These are phyloP conservation scores for Drosophila paramelanica DNA, from an alignment of 2,888 invertebrate species.

Conservation along the genomic window DNA sequence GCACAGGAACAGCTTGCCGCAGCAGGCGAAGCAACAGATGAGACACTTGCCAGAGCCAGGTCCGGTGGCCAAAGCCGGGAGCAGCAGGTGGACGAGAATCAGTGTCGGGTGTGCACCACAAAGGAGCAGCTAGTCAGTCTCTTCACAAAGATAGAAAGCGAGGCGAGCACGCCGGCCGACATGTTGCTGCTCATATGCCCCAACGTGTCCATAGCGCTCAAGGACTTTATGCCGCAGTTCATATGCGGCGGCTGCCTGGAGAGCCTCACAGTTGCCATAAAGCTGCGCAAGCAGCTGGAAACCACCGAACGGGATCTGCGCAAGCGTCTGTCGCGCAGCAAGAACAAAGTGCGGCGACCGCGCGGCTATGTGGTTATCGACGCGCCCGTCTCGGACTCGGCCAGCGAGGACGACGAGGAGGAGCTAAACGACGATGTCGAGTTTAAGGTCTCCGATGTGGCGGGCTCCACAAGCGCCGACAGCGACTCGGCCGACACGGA, in stretches of 20 bases:
- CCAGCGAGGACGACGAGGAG: conserved; percentile 80
- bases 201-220: conserved; percentile 82
- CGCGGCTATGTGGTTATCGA: conserved; percentile 84
- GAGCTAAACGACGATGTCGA: conserved; percentile 83
- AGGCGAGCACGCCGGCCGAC: conserved; percentile 82
- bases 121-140: conserved; percentile 80
- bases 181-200: conserved; percentile 84
- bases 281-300: conserved; percentile 83
- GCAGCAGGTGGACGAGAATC: conserved; percentile 79
- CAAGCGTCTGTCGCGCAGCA: conserved; percentile 83
- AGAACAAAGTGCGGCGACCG: conserved; percentile 83
- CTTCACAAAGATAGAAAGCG: conserved; percentile 73
- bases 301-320: conserved; percentile 84
- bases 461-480: conserved; percentile 75
- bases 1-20: conserved; percentile 32
- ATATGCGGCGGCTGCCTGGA: conserved; percentile 83
- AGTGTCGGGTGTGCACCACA: conserved; percentile 84
- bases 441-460: conserved; percentile 84
- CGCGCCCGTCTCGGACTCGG: conserved; percentile 82
- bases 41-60: conserved; percentile 37
- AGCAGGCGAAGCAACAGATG: conserved; percentile 29
- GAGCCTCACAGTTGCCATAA: conserved; percentile 83
- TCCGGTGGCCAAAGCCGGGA: conserved; percentile 53
- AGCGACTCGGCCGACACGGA: conserved; percentile 82
- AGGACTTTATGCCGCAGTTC: conserved; percentile 85